Base-by-base conservation (phyloP, 1,140 invertebrate genomes). In the Chionoecetes opilio region DNA sequence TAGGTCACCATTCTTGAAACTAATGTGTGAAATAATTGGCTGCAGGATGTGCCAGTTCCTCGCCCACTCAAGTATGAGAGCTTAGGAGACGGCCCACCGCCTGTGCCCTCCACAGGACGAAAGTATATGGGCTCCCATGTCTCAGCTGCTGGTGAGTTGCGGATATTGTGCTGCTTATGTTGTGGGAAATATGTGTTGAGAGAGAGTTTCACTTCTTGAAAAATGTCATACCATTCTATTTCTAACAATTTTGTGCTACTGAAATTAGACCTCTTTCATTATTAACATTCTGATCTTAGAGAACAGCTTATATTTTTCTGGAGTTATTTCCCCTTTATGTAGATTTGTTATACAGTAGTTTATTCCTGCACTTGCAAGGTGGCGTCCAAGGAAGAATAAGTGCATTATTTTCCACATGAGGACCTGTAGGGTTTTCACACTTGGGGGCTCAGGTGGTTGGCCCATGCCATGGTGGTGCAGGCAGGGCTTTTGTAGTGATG, bases 61-160 rank as follows among this genome's bases (percentile, higher is more conserved):
- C 90, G 94, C n/a, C 94, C 94, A 29, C 34, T 38, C 6, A 92
- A 95, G 34, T 95, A 95, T 86, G 90, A 95, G 37, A 63, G 84
- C 38, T 46, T 95, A n/a, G 94, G 94, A 31, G 82, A 87, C 21
- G 94, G 94, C 17, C 94, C 94, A 14, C 14, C 94, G 29, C 84
- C 94, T 21, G 84, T 95, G 34, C 94, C 94, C 3, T 92, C 90
- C n/a, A 95, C 94, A 82, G 94, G 94, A 34, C 26, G 38, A 29
- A 95, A 92, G 46, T 95, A 95, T 32, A 88, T 95, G 41, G 94
- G 94, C 37, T 95, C 90, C 34, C 94, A 95, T 75, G 94, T 95
- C 38, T 95, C 94, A 37, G 94, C 90, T 85, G 94, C 94, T 86
- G 94, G 94, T 92, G 87, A 38, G 91, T 46, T 91, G 2, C 8